Base-by-base conservation (phyloP, 2,113 vertebrate genomes). In the Ramphastos sulfuratus region DNA sequence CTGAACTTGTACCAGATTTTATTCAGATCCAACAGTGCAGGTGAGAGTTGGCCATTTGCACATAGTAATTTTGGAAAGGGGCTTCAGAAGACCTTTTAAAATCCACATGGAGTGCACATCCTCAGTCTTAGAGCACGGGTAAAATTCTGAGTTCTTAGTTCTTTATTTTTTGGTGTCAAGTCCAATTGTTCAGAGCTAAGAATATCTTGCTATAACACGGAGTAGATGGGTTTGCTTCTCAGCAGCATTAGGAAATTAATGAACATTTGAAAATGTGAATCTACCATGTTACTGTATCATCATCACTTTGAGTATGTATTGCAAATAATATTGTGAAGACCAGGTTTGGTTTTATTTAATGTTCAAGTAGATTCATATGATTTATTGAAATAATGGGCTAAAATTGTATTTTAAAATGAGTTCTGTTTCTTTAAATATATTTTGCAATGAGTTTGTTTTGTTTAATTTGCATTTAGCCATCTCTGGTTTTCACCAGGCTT, bases 31-130 rank as follows among this genome's bases (percentile, higher is more conserved):
- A 89, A 10, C 79, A 70, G 63, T 37, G 67, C 75, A 81, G 52
- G 39, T 74, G 82, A 59, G 76, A 92, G 75, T 25, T 46, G 30
- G 31, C 63, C 76, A 83, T 92, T 95, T 95, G 65, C 73, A 81
- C n/a, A 78, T 59, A 67, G 60, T 48, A 64, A 87, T 89, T 80
- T 39, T 90, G 85, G 30, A 94, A 66, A 89, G 56, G 50, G 60
- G 1, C 10, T 77, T 21, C 60, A 76, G 82, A 63, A 71, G 69
- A 90, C 64, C 37, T 88, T 80, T 77, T 52, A 70, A 85, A 96
- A 91, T 52, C 87, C 67, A 46, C 44, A 5, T 0, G 2, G 71
- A 63, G 39, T 55, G 31, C 9, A 2, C 37, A 60, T 89, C 69
- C 69, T 83, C 76, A 33, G 52, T 39, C 52, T 70, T 48, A 56